Evolutionary conservation across 2,797 vertebrate genomes (phyloP).

Genomic region (Falco biarmicus): DNA sequence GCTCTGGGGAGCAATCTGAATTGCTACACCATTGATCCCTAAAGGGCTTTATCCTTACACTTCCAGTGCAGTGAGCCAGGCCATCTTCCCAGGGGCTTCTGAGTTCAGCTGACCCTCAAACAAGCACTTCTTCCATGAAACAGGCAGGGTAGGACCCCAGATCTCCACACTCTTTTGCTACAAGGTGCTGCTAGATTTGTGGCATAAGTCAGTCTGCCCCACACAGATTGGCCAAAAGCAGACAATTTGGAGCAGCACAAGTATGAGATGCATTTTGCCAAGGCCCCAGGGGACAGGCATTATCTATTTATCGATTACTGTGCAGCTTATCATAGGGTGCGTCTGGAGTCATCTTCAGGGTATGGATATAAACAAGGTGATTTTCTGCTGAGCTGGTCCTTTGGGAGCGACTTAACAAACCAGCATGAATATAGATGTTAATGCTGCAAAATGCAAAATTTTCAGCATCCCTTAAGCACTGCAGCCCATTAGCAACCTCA

Average conservation of each 20-base stretch:
- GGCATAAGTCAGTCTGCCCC: neutral
- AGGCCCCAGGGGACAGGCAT: neutral
- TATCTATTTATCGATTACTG: neutral
- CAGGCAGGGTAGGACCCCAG: neutral
- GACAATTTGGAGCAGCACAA: neutral
- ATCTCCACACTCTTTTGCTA: neutral
- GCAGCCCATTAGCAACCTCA: neutral
- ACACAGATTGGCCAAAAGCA: neutral
- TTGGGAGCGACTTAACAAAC: neutral
- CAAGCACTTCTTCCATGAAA: neutral
- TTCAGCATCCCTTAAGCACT: neutral
- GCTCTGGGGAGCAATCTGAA: neutral
- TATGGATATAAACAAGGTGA: neutral
- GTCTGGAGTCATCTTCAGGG: neutral
- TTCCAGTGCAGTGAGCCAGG: neutral
- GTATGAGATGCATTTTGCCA: neutral
- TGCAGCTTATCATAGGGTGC: neutral
- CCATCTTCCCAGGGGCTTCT: neutral
- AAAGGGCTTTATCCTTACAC: neutral
- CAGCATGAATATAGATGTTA: neutral
- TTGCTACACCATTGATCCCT: accelerated
- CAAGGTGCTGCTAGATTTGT: neutral
- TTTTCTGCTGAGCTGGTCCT: neutral
- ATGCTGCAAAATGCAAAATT: neutral
- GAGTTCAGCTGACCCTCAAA: neutral